Base-by-base conservation (phyloP, 2,797 vertebrate species). In the Alosa sapidissima region DNA sequence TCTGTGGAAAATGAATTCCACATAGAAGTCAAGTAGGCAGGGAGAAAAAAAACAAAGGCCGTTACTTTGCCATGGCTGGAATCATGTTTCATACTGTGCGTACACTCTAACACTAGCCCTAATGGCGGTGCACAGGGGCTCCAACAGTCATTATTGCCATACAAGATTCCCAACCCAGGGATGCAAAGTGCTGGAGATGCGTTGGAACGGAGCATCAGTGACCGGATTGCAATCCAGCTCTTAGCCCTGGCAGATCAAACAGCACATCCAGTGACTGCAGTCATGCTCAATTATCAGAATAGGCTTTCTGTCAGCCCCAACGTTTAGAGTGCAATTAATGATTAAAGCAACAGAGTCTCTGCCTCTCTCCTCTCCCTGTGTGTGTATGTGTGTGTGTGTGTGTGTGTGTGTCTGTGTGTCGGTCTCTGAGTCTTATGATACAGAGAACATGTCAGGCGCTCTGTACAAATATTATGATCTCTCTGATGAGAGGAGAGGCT, bases 401-500 rank as follows among this genome's bases (percentile, higher is more conserved):
- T 55, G 54, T 55, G 54, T 55, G 54, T 55, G 51, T 13, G 54
- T 28, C 60, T 62, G 21, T 0, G 82, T 87, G 91, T 92, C 90
- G 82, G 89, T 92, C 88, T 85, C 88, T 85, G 87, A 92, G 89
- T 88, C 87, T 86, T 86, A 86, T 87, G 90, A 89, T 90, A 86
- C 87, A 85, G 81, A 84, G 88, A 90, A 89, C 88, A 89, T 83
- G 90, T 93, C 91, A 91, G 87, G 90, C 92, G 91, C 93, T 91
- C 95, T 94, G 89, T 94, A 94, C 94, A 96, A 96, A 96, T 95
- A 96, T 96, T 95, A 95, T 95, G 95, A 95, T 95, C 94, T 92
- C 92, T 93, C 94, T 95, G 95, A 96, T 95, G 95, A 95, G 94
- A 95, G 95, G 94, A 94, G 94, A 94, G 94, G 94, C 95, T 96